phyloP scores from a whole-genome alignment of 1,140 invertebrate genomes.

The Bactericera cockerelli region DNA sequence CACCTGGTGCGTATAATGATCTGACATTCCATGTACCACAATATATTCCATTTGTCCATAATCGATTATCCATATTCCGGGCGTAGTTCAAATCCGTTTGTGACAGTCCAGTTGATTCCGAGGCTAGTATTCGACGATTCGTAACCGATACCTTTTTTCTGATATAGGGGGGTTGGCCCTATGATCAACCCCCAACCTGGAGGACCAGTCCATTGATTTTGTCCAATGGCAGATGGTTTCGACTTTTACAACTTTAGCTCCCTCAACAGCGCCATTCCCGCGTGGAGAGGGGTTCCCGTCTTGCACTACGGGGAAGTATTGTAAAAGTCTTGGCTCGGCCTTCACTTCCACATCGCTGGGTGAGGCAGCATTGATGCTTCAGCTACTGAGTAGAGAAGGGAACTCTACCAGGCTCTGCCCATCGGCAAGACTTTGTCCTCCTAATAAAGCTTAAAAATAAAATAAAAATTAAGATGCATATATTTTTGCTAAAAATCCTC shows the following conservation, averaged over 20 bases:
- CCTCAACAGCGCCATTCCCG: background rate
- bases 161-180: background rate
- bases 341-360: background rate
- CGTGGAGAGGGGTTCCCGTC: background rate
- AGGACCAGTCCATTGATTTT: conserved; percentile 1
- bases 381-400: background rate
- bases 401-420: conserved; percentile 2
- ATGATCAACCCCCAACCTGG: conserved; percentile 7
- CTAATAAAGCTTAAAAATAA: too few relatives aligned
- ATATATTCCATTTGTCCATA: background rate
- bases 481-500: too few relatives aligned
- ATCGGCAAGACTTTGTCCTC: background rate
- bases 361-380: background rate
- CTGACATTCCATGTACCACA: conserved; percentile 17
- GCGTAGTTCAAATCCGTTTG: background rate
- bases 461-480: too few relatives aligned
- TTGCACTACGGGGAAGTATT: conserved; percentile 2
- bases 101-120: background rate
- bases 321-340: background rate
- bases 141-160: background rate
- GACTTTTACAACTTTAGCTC: background rate
- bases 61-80: background rate
- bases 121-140: background rate
- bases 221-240: background rate
- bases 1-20: conserved; percentile 10